Base-by-base conservation (phyloP, 2,113 vertebrate species). In the Pseudopodoces humilis region DNA sequence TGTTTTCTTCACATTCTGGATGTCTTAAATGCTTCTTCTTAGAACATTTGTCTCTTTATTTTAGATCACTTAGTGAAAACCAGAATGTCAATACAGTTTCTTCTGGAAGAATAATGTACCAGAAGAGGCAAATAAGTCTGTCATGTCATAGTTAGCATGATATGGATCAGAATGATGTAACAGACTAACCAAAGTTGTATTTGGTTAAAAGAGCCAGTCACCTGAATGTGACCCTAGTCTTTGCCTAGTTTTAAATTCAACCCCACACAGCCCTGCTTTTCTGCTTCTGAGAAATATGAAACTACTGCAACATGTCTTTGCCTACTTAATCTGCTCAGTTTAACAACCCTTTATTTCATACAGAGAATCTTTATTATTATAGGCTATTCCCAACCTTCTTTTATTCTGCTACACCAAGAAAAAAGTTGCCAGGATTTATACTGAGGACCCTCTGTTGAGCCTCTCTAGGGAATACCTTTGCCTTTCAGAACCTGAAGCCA, bases 401-500 rank as follows among this genome's bases (percentile, higher is more conserved):
- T 72, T 77, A n/a, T 56, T 76, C 27, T 7, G 7, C 33, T 60
- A 9, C 11, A 33, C 8, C 16, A 58, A 35, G 46, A 77, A 74
- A 15, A 67, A 10, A 24, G 7, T 62, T 13, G 2, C 6, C 14
- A 64, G 35, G 20, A 27, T 59, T 92, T 77, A 2, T 19, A 17
- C 6, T 1, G 1, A 43, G 5, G 9, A 35, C 0, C 0, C 9
- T 3, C 41, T 55, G 1, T 4, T 91, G 21, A 8, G 22, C 6
- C 3, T 86, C 9, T 28, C 41, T 37, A 31, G 39, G n/a, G 30
- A 7, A 12, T 27, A 56, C 4, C 5, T 87, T 31, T 52, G 10
- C 5, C 18, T 31, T 79, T 41, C 3, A 71, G 56, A 75, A 49
- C 6, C 11, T 43, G 31, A 87, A 67, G 10, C 7, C 18, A 80